phyloP scores from a whole-genome alignment of 2,797 vertebrate species.

The Pantherophis vulpinus region DNA sequence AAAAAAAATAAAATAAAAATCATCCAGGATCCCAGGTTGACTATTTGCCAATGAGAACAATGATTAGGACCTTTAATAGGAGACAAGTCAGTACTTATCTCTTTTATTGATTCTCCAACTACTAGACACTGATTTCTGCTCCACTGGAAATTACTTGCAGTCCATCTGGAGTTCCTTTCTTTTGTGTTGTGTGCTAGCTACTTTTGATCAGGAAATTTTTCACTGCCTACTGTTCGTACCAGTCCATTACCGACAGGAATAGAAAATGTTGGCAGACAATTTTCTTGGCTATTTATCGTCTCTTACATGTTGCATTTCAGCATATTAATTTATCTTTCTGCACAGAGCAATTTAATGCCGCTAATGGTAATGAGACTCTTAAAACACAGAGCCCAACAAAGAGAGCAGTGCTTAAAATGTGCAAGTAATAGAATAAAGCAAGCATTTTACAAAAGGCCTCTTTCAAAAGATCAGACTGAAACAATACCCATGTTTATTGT shows the following conservation, averaged over 20 bases:
- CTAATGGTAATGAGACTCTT: background rate
- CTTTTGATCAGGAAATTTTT: background rate
- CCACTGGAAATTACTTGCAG: background rate
- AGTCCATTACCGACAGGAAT: background rate
- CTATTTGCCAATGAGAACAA: background rate
- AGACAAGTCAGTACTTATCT: background rate
- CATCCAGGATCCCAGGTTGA: background rate
- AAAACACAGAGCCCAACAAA: background rate
- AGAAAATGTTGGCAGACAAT: background rate
- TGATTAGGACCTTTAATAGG: background rate
- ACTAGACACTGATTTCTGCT: background rate
- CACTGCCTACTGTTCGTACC: background rate
- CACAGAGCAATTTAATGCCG: background rate
- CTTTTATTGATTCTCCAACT: slow-evolving; percentile 10
- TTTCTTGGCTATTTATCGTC: background rate
- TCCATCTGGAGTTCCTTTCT: background rate
- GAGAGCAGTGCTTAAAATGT: background rate
- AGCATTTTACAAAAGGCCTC: background rate
- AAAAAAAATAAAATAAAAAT: background rate
- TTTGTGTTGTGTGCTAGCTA: background rate
- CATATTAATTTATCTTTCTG: background rate
- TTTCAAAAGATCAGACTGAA: background rate
- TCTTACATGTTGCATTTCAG: background rate
- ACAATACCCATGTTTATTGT: background rate
- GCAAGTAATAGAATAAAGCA: background rate